A percentile compares a stretch with the other conserved stretches of the same genome.
These are phyloP conservation scores for Pheosia gnoma DNA, from an alignment of 2,888 invertebrate genomes.

Conservation along the genomic window DNA sequence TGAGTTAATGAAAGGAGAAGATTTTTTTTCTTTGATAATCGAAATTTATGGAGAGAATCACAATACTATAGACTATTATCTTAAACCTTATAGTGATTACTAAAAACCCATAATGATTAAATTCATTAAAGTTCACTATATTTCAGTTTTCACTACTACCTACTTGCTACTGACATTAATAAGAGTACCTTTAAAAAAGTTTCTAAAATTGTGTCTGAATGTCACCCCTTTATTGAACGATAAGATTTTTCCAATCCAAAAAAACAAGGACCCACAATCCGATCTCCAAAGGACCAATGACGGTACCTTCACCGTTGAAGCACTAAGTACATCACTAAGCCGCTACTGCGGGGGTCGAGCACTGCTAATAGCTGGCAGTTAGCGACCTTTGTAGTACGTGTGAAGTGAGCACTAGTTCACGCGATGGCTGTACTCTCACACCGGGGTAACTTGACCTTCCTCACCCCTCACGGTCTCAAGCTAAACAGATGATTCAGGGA, in stretches of 20 bases:
- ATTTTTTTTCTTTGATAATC: neutral
- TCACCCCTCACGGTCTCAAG: conserved; percentile 24
- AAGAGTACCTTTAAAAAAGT: too few species aligned
- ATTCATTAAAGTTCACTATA: too few species aligned
- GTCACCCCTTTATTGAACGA: too few species aligned
- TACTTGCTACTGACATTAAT: too few species aligned
- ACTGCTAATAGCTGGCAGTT: conserved; percentile 82
- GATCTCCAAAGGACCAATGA: neutral
- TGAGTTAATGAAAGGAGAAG: conserved; percentile 2
- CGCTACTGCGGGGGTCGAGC: conserved; percentile 59
- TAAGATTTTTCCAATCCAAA: neutral
- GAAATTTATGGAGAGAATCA: too few species aligned
- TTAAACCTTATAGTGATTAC: too few species aligned
- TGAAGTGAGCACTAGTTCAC: conserved; percentile 78
- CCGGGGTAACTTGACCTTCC: conserved; percentile 38
- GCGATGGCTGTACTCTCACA: conserved; percentile 49
- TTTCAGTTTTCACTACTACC: too few species aligned
- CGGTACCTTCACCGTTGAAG: neutral
- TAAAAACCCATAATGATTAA: too few species aligned
- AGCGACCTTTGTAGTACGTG: conserved; percentile 80
- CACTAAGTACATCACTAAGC: conserved; percentile 58
- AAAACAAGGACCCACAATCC: neutral
- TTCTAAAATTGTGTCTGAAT: too few species aligned
- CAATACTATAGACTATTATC: too few species aligned
- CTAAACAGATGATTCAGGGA: conserved; percentile 9